Conservation (phyloP, 64 coral and sea anemone species). For the Montipora efflorescens region DNA sequence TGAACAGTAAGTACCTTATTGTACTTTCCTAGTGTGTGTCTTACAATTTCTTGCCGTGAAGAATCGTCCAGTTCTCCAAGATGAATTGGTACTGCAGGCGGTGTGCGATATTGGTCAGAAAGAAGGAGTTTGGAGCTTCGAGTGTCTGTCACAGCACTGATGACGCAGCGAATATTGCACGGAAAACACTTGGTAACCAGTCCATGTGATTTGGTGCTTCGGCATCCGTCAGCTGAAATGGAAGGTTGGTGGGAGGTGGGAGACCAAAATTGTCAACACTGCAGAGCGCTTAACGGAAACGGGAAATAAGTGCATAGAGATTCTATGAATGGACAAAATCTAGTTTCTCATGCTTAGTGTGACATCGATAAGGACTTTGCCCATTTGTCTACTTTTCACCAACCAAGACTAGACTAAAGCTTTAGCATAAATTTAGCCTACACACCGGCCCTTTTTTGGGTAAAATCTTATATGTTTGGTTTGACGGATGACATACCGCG, state of each 20-base stretch:
- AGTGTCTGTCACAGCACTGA: constrained; percentile 74
- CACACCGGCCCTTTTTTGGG: too few relatives aligned
- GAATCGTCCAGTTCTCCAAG: constrained; percentile 51
- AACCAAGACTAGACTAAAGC: too few relatives aligned
- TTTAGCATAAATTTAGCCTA: too few relatives aligned
- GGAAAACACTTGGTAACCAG: constrained; percentile 70
- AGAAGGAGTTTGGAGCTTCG: constrained; percentile 47
- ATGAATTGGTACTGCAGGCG: constrained; percentile 29
- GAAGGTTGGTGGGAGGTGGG: background rate
- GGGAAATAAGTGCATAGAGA: too few relatives aligned
- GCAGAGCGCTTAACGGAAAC: too few relatives aligned
- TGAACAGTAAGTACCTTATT: constrained; percentile 66
- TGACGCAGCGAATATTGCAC: constrained; percentile 67
- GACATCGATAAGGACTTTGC: too few relatives aligned
- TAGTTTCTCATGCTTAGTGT: too few relatives aligned
- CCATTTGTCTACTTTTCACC: too few relatives aligned
- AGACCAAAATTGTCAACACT: too few relatives aligned
- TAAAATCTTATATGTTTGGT: too few relatives aligned
- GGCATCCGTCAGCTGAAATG: constrained; percentile 65
- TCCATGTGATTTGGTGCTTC: constrained; percentile 47
- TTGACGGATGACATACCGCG: too few relatives aligned
- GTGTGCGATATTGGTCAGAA: background rate
- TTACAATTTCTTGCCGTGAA: constrained; percentile 71
- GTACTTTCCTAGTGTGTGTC: constrained; percentile 69
- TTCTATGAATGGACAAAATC: too few relatives aligned